Evolutionary conservation across 2,113 vertebrate genomes (phyloP), one percentile per base, ranked within the genome.

Genomic region (Anhinga rufa): DNA sequence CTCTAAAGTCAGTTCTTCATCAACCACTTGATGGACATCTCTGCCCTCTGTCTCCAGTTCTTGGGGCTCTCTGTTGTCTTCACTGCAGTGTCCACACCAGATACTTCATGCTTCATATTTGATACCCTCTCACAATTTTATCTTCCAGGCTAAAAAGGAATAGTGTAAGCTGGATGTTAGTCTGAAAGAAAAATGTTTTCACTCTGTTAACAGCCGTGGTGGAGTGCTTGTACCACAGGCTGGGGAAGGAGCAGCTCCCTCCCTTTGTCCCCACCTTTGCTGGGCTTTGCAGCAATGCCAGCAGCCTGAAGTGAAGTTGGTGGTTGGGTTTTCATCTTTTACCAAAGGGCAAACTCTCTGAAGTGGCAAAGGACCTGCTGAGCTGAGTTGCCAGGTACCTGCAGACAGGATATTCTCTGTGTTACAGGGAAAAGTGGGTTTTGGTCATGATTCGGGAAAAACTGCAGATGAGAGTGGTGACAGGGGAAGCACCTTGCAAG

Each of bases 241-340:
- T 28, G 38, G 49, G 58, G 38, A 54, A 32, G 38, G 4, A 5
- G 58, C 15, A 6, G 31, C 34, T 79, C 32, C 26, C 17, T 38
- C 55, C 26, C 25, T n/a, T 40, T 10, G 3, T 18, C 40, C 25
- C 21, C 18, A 0, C 2, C 36, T 38, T 46, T 4, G 2, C 24
- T 0, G 3, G 57, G 32, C 2, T 54, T 28, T 57, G 42, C 36
- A 24, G 48, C 3, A 24, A 31, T 17, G 24, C 31, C 1, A 2
- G 21, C 52, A 57, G 78, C 55, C 54, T 76, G 36, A 49, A 31
- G 15, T 28, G 40, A 66, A 42, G n/a, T 8, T 5, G 8, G 11
- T 12, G 38, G 17, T 38, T 57, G 65, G 22, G 4, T 71, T 82
- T 77, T 51, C 22, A 9, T n/a, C 8, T 62, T 54, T 76, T 44